A percentile compares a stretch with the other conserved stretches of the same genome.
Conservation (phyloP, 2,888 invertebrate genomes). For the Hirudinaria manillensis region DNA sequence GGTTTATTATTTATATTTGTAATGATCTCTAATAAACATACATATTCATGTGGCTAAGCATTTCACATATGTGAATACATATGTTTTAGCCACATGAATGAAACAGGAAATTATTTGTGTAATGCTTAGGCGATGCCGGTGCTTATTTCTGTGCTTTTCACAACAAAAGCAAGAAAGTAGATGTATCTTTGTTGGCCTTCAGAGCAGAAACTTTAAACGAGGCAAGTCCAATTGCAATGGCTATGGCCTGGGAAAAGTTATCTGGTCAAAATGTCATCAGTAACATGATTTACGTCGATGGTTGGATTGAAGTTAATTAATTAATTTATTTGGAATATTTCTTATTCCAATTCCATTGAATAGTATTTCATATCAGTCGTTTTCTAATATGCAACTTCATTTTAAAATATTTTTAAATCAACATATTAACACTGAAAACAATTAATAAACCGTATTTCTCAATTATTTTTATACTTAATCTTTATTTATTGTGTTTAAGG, state of each 20-base stretch:
- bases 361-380: too few species aligned
- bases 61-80: too few species aligned
- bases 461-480: too few species aligned
- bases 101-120: neutral
- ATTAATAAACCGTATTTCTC: too few species aligned
- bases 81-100: too few species aligned
- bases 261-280: conserved; percentile 9
- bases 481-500: too few species aligned
- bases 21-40: too few species aligned
- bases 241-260: conserved; percentile 21
- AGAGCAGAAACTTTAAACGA: conserved; percentile 6
- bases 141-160: conserved; percentile 27
- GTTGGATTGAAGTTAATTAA: neutral
- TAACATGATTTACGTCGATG: conserved; percentile 30
- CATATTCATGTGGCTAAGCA: too few species aligned
- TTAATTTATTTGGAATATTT: neutral
- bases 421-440: too few species aligned
- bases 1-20: too few species aligned
- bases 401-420: neutral
- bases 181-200: conserved; percentile 2
- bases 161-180: neutral
- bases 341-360: neutral
- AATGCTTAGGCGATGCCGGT: conserved; percentile 20
- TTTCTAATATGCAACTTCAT: neutral
- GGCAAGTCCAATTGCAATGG: conserved; percentile 24